These are phyloP conservation scores for Osmoderma eremita DNA, from an alignment of 2,888 invertebrate species.

Conservation along the genomic window DNA sequence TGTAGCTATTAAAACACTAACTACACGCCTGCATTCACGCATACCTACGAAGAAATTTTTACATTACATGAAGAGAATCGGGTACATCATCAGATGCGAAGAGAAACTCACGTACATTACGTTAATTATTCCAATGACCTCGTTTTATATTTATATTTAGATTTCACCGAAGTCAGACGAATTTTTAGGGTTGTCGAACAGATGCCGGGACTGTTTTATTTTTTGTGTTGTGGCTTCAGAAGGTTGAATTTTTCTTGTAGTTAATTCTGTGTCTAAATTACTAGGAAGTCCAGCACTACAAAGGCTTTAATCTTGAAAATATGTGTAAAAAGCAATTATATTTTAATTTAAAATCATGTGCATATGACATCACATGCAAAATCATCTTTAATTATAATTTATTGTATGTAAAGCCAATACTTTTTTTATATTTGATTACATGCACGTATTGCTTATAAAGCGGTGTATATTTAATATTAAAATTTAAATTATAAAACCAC, in stretches of 20 bases:
- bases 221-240: no score
- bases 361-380: no score
- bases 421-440: not conserved
- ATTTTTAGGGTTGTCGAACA: slow-evolving; percentile 22
- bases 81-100: not conserved
- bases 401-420: not conserved
- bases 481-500: not conserved
- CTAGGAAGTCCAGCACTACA: not conserved
- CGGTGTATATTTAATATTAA: slow-evolving; percentile 5
- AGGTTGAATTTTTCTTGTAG: no score
- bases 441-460: not conserved
- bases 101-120: slow-evolving; percentile 14
- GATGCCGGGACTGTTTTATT: slow-evolving; percentile 18
- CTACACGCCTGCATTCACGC: no score
- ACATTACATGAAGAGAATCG: not conserved
- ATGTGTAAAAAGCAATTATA: not conserved
- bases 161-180: slow-evolving; percentile 17
- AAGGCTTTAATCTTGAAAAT: not conserved
- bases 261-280: not conserved
- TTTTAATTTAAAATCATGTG: no score
- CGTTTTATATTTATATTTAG: slow-evolving; percentile 28
- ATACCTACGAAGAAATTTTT: not conserved
- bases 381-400: no score
- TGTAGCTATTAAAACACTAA: no score
- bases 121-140: slow-evolving; percentile 23